A percentile compares a stretch with the other conserved stretches of the same genome.
phyloP scores from a whole-genome alignment of 2,888 invertebrate species.

The Drosophila mayaguana region DNA sequence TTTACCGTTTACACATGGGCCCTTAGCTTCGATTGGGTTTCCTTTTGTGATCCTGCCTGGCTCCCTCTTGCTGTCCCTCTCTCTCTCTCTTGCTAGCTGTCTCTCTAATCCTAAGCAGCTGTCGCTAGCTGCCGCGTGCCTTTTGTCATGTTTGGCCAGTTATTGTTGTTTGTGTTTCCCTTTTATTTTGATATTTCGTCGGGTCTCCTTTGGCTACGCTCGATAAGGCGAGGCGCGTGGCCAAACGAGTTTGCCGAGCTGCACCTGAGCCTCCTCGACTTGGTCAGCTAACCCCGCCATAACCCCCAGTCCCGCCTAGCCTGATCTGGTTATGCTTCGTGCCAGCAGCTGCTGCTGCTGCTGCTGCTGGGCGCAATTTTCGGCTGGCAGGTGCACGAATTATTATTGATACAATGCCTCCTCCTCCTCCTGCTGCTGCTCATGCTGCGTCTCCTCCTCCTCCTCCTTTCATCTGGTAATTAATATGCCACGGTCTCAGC shows the following conservation, averaged over 20 bases:
- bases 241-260: conserved; percentile 46
- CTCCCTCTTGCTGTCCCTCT: neutral
- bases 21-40: conserved; percentile 10
- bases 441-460: neutral
- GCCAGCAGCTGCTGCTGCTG: conserved; percentile 24
- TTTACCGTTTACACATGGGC: conserved; percentile 67
- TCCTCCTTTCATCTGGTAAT: conserved; percentile 50
- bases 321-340: conserved; percentile 6
- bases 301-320: neutral
- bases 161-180: conserved; percentile 15
- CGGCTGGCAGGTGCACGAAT: conserved; percentile 59
- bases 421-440: neutral
- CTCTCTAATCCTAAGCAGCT: conserved; percentile 59
- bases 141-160: conserved; percentile 51
- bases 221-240: conserved; percentile 60
- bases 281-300: neutral
- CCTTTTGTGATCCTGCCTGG: conserved; percentile 24
- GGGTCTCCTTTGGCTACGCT: conserved; percentile 28
- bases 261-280: neutral
- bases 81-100: neutral
- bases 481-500: conserved; percentile 58
- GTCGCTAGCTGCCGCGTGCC: conserved; percentile 61
- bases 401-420: conserved; percentile 58
- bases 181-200: conserved; percentile 7
- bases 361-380: conserved; percentile 48